phyloP scores from a whole-genome alignment of 92 coral and sea anemone species.

The Pocillopora grandis region DNA sequence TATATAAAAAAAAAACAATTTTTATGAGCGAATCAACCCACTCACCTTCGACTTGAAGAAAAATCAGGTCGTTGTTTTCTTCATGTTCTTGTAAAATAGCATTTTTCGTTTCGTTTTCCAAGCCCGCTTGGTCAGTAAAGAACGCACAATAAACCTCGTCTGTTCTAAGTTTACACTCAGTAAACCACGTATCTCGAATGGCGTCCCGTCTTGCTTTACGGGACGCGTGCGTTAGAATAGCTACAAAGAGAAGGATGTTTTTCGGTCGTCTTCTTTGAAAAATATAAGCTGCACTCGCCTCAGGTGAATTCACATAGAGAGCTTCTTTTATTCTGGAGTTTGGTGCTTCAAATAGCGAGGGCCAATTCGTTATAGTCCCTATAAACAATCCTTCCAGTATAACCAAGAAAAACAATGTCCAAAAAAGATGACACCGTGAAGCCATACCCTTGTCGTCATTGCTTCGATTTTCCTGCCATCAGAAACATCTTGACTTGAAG shows the following conservation, averaged over 20 bases:
- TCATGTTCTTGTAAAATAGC: slow-evolving; percentile 52
- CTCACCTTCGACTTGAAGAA: slow-evolving; percentile 72
- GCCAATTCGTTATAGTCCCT: slow-evolving; percentile 1
- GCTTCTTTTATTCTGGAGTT: slow-evolving; percentile 26
- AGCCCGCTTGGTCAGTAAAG: slow-evolving; percentile 82
- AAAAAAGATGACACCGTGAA: not conserved
- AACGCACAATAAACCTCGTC: slow-evolving; percentile 59
- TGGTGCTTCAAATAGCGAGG: slow-evolving; percentile 17
- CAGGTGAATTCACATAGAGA: slow-evolving; percentile 32
- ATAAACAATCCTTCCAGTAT: slow-evolving; percentile 28
- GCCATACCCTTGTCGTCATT: not conserved
- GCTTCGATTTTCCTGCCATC: not conserved
- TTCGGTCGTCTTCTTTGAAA: slow-evolving; percentile 2
- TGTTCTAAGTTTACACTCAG: slow-evolving; percentile 53
- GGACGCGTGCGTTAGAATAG: slow-evolving; percentile 73
- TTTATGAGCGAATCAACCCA: no score
- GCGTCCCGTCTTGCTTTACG: slow-evolving; percentile 77
- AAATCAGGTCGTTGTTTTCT: slow-evolving; percentile 62
- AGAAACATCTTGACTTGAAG: not conserved
- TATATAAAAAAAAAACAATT: no score
- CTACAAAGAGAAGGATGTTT: slow-evolving; percentile 57
- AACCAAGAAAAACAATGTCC: not conserved
- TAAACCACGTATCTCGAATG: slow-evolving; percentile 87
- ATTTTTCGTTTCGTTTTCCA: slow-evolving; percentile 50
- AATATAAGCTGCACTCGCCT: slow-evolving; percentile 23